Evolutionary conservation across 2,113 vertebrate genomes (phyloP), one percentile per base, ranked within the genome.

Genomic region (Microcebus ravelobensis): DNA sequence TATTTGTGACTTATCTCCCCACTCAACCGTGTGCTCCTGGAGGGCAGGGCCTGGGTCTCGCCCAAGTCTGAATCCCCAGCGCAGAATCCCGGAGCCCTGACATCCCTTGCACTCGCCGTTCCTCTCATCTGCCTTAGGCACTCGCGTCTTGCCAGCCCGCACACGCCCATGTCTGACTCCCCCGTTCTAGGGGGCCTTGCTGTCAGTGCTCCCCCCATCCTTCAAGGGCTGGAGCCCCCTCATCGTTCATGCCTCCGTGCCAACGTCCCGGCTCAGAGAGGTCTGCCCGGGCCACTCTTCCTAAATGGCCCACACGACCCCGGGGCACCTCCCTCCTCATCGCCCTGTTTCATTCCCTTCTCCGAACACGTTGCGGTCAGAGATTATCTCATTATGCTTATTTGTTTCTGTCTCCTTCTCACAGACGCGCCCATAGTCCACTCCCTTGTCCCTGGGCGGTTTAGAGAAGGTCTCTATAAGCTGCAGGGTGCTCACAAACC

Each of bases 401-500:
- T 57, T 68, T 87, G 10, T 73, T 71, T 77, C 52, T 70, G 3
- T 48, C 25, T 81, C 74, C 79, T 3, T 81, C 65, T 55, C 50
- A 5, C 31, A 45, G 81, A 76, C 1, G 8, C 20, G 52, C 67
- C 3, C 0, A 4, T 10, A 63, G 18, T 27, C 8, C 8, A 8
- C 4, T 67, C 5, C 3, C 52, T 55, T 7, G 15, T 39, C 31
- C 48, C 3, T 0, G 34, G 15, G 27, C 27, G 71, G n/a, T 9
- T 34, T 9, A 34, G 36, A 39, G 17, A 13, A 39, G 27, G 59
- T 74, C 13, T 65, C 25, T 79, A 31, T 8, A 25, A 31, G 42
- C 31, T 4, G 7, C 11, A 0, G 14, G 3, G 8, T 25, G 63
- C n/a, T 63, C 45, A 2, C 5, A 0, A 3, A 34, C 39, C 31